These are phyloP conservation scores for Alloplasta piceator DNA, from an alignment of 2,888 invertebrate genomes.

Conservation along the genomic window DNA sequence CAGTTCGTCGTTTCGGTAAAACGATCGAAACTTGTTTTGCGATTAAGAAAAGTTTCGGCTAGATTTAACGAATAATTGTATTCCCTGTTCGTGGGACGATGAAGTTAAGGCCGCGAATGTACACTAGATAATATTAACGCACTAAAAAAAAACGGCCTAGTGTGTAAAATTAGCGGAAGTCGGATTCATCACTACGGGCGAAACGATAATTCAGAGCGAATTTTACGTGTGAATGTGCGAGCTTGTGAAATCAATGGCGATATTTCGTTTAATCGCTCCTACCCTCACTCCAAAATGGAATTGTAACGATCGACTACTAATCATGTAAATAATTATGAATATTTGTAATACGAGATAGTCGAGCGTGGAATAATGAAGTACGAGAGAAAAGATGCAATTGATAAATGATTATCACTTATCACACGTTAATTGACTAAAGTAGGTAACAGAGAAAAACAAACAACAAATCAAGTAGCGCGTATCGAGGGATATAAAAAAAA, in stretches of 20 bases:
- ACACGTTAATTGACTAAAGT: slow-evolving; percentile 30
- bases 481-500: slow-evolving; percentile 18
- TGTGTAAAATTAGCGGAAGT: slow-evolving; percentile 46
- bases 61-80: slow-evolving; percentile 36
- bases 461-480: slow-evolving; percentile 4
- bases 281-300: slow-evolving; percentile 28
- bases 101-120: slow-evolving; percentile 39
- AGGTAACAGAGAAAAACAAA: slow-evolving; percentile 14
- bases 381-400: slow-evolving; percentile 53
- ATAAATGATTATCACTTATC: slow-evolving; percentile 32
- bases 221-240: slow-evolving; percentile 4
- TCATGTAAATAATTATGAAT: slow-evolving; percentile 64
- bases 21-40: slow-evolving; percentile 17
- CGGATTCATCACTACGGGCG: slow-evolving; percentile 46
- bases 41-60: slow-evolving; percentile 30
- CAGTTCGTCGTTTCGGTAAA: slow-evolving; percentile 20
- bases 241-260: slow-evolving; percentile 22
- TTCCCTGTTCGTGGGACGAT: slow-evolving; percentile 10
- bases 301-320: slow-evolving; percentile 57
- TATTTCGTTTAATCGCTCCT: slow-evolving; percentile 25
- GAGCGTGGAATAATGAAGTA: slow-evolving; percentile 51
- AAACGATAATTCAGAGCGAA: slow-evolving; percentile 32
- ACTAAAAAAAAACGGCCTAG: slow-evolving; percentile 60
- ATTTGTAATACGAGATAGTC: slow-evolving; percentile 66
- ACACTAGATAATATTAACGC: slow-evolving; percentile 49